Conservation (phyloP, 1,140 invertebrate genomes). For the Dysdera silvatica region DNA sequence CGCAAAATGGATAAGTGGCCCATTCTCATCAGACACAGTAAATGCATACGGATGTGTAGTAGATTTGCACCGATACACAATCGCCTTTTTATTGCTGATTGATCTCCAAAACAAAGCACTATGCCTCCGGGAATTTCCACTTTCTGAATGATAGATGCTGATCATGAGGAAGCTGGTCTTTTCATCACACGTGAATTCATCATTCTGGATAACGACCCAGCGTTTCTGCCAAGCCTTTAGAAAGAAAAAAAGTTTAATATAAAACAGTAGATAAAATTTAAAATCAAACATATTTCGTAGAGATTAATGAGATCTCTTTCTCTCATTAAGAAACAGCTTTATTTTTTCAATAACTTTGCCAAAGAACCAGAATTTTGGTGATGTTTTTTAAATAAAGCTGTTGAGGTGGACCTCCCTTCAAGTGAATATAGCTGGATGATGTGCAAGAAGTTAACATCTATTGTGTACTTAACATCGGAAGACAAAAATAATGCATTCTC, state of each 20-base stretch:
- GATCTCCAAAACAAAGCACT: constrained; percentile 13
- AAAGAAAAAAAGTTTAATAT: no score
- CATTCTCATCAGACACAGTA: constrained; percentile 13
- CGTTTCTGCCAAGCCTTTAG: constrained; percentile 25
- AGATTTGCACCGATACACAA: constrained; percentile 26
- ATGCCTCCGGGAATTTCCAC: not conserved
- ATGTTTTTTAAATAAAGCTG: not conserved
- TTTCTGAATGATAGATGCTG: constrained; percentile 6
- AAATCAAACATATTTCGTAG: no score
- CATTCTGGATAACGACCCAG: constrained; percentile 16
- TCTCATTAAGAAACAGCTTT: no score
- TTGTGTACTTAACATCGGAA: no score
- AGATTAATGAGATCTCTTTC: no score
- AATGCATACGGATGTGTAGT: constrained; percentile 26
- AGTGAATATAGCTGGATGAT: no score
- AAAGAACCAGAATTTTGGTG: not conserved
- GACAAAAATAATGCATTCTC: no score
- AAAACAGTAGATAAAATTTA: no score
- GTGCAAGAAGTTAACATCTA: no score
- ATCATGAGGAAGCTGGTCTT: constrained; percentile 1
- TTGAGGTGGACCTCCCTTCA: no score
- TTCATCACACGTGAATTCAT: constrained; percentile 8
- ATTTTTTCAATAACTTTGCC: no score
- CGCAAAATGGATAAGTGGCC: constrained; percentile 25
- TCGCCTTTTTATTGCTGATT: constrained; percentile 3